Base-by-base conservation (phyloP, 2,113 vertebrate species). In the Oenanthe melanoleuca region DNA sequence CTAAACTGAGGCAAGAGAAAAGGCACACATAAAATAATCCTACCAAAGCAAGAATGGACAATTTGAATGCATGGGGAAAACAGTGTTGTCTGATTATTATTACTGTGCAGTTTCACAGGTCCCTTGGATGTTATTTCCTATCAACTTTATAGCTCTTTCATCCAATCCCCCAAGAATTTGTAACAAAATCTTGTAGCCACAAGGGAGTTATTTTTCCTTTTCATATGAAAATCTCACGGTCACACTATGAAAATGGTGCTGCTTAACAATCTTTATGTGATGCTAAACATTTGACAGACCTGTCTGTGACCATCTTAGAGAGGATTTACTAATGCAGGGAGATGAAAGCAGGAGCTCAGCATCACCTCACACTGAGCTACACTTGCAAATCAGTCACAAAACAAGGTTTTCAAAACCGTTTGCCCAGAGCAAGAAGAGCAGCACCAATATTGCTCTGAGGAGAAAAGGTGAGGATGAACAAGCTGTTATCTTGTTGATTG, bases 81-180 rank as follows among this genome's bases (percentile, higher is more conserved):
- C 5, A 26, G 26, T 26, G 17, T 20, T 75, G 33, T 40, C 83
- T 83, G 63, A 67, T 67, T 64, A 78, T 66, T 88, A 15, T 72
- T 80, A 56, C 59, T 85, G 31, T 85, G 59, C 44, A 81, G 59
- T 79, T 94, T 93, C 77, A 73, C 22, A 42, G 45, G 63, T 87
- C 71, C 81, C 71, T 88, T 64, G 56, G 92, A 69, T 79, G 66
- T 82, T 88, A 53, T 93, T 92, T 82, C 52, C 33, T 73, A 59
- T 59, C 60, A 61, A 8, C 44, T 94, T 93, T 65, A 72, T 55
- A 73, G 40, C 19, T 79, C 73, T 91, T 89, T 93, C 53, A 81
- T 86, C 37, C 61, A 88, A 93, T 85, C 4, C 4, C 17, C 15
- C n/a, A 84, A 66, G 66, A 89, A 95, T 82, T 49, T 63, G 11